Conservation (phyloP, 1,140 invertebrate species). For the Myzus persicae region DNA sequence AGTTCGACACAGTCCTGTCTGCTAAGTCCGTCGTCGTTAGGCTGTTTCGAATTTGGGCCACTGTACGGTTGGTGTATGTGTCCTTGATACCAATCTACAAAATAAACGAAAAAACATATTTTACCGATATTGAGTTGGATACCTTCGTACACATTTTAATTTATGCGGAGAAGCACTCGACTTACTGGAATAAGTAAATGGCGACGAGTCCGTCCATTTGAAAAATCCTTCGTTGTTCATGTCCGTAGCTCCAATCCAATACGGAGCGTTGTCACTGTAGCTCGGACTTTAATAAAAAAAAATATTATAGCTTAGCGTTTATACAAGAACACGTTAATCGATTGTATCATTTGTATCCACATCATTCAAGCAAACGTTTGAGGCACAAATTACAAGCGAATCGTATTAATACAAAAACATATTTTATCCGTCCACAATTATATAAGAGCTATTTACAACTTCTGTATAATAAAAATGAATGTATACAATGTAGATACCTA, state of each 20-base stretch:
- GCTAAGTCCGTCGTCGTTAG: conserved; percentile 81
- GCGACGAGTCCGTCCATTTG: conserved; percentile 77
- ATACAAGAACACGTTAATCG: neutral
- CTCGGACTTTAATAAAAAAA: conserved; percentile 66
- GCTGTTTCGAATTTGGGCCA: conserved; percentile 74
- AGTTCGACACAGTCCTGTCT: conserved; percentile 82
- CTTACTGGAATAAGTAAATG: conserved; percentile 78
- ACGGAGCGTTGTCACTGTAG: conserved; percentile 71
- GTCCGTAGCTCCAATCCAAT: conserved; percentile 82
- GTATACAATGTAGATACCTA: too few relatives aligned
- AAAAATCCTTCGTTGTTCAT: conserved; percentile 77
- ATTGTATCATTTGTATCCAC: neutral
- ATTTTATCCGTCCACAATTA: too few relatives aligned
- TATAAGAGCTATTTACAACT: too few relatives aligned
- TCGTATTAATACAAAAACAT: too few relatives aligned
- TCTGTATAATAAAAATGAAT: too few relatives aligned
- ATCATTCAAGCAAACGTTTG: neutral
- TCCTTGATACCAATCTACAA: conserved; percentile 82
- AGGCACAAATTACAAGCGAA: too few relatives aligned
- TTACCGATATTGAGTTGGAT: neutral
- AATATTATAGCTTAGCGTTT: neutral
- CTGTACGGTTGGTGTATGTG: conserved; percentile 68
- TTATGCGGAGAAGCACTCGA: conserved; percentile 53
- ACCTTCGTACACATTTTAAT: neutral
- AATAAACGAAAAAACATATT: neutral